Conservation (phyloP, 1,140 invertebrate species). For the Drosophila sechellia region DNA sequence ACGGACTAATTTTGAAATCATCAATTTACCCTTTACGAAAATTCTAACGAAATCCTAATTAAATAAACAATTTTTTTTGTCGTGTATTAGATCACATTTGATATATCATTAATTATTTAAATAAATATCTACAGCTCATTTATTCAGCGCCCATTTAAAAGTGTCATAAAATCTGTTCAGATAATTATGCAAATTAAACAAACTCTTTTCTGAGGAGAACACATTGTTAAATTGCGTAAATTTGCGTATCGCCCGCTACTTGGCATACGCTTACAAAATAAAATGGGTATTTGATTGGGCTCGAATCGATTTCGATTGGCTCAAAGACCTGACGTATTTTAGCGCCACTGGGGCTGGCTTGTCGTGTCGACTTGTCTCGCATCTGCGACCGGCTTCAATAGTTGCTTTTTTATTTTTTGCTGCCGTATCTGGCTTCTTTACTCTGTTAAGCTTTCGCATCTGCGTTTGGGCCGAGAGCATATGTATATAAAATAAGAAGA, state of each 20-base stretch:
- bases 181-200: slow-evolving; percentile 36
- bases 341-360: slow-evolving; percentile 52
- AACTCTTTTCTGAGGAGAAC: slow-evolving; percentile 9
- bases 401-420: slow-evolving; percentile 37
- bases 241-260: slow-evolving; percentile 38
- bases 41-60: no score
- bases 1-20: no score
- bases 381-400: slow-evolving; percentile 66
- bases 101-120: slow-evolving; percentile 25
- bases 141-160: slow-evolving; percentile 21
- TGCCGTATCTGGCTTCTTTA: slow-evolving; percentile 59
- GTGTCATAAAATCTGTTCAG: slow-evolving; percentile 20
- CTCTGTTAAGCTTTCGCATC: slow-evolving; percentile 68
- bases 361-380: slow-evolving; percentile 31
- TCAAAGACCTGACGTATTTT: slow-evolving; percentile 45
- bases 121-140: slow-evolving; percentile 15
- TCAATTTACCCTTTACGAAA: no score
- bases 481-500: slow-evolving; percentile 76
- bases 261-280: slow-evolving; percentile 54
- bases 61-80: not conserved
- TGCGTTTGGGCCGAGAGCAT: slow-evolving; percentile 64
- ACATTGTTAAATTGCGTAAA: not conserved
- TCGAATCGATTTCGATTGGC: slow-evolving; percentile 45
- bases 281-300: slow-evolving; percentile 59
- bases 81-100: not conserved